phyloP scores from a whole-genome alignment of 2,797 vertebrate genomes.

The Anomalospiza imberbis region DNA sequence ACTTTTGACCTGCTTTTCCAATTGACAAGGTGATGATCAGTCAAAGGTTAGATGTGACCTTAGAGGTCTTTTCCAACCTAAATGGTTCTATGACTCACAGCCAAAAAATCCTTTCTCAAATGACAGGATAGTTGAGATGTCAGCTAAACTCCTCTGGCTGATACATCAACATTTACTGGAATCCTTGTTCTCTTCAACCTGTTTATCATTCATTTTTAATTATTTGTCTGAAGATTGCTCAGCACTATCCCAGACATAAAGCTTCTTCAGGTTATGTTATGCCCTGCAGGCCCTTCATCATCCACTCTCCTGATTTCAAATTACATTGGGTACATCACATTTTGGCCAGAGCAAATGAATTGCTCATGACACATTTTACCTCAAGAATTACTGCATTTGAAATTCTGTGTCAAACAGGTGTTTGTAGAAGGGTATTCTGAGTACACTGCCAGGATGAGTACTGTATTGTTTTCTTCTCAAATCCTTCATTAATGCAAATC shows the following conservation, averaged over 20 bases:
- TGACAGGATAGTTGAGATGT: not conserved
- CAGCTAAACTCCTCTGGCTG: not conserved
- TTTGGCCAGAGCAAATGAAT: not conserved
- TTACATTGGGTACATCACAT: not conserved
- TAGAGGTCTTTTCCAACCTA: not conserved
- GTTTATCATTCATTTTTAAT: not conserved
- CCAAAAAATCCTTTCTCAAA: not conserved
- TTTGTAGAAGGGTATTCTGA: not conserved
- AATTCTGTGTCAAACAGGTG: not conserved
- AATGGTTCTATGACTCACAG: not conserved
- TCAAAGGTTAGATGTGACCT: not conserved
- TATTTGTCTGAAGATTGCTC: not conserved
- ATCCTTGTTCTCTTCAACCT: not conserved
- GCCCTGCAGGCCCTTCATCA: not conserved
- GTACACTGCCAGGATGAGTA: not conserved
- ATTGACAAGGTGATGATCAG: not conserved
- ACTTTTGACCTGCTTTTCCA: not conserved
- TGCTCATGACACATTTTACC: not conserved
- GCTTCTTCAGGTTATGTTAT: not conserved
- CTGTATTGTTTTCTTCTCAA: not conserved
- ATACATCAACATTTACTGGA: not conserved
- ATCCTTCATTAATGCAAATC: not conserved
- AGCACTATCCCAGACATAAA: fast-evolving
- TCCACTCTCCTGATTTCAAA: not conserved
- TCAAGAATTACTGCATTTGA: not conserved